These are phyloP conservation scores for Drosophila crucigera DNA, from an alignment of 2,888 invertebrate genomes.

Conservation along the genomic window DNA sequence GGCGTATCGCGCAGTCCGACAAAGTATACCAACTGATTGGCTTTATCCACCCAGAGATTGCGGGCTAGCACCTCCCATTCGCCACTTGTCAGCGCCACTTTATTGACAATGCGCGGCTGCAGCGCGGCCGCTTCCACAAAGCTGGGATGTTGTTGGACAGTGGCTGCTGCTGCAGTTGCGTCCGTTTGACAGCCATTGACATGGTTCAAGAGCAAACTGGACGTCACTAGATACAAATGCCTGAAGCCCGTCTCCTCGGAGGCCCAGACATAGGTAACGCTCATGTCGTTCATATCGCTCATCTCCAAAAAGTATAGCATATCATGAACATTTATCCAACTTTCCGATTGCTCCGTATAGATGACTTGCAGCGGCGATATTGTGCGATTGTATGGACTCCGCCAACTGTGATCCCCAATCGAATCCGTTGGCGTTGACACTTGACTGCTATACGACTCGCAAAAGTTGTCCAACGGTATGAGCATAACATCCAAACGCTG, in stretches of 20 bases:
- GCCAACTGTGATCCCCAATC: slow-evolving; percentile 84
- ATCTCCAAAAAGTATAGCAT: slow-evolving; percentile 92
- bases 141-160: slow-evolving; percentile 67
- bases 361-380: slow-evolving; percentile 85
- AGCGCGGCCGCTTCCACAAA: slow-evolving; percentile 79
- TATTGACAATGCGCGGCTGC: slow-evolving; percentile 89
- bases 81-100: slow-evolving; percentile 92
- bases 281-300: slow-evolving; percentile 70
- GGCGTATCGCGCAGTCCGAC: slow-evolving; percentile 95
- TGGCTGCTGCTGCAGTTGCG: slow-evolving; percentile 54
- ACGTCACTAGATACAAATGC: slow-evolving; percentile 93
- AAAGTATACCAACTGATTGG: slow-evolving; percentile 94
- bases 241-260: slow-evolving; percentile 96
- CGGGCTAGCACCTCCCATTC: slow-evolving; percentile 97
- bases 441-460: slow-evolving; percentile 85
- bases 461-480: slow-evolving; percentile 92
- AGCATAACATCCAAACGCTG: slow-evolving; percentile 93
- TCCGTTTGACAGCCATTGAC: slow-evolving; percentile 86
- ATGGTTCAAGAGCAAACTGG: slow-evolving; percentile 85
- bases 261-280: slow-evolving; percentile 93
- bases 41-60: slow-evolving; percentile 94
- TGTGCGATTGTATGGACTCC: slow-evolving; percentile 83
- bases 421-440: slow-evolving; percentile 85
- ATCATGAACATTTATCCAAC: slow-evolving; percentile 98
- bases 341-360: slow-evolving; percentile 87